Evolutionary conservation across 2,113 vertebrate genomes (phyloP).

Genomic region (Felis chaus): DNA sequence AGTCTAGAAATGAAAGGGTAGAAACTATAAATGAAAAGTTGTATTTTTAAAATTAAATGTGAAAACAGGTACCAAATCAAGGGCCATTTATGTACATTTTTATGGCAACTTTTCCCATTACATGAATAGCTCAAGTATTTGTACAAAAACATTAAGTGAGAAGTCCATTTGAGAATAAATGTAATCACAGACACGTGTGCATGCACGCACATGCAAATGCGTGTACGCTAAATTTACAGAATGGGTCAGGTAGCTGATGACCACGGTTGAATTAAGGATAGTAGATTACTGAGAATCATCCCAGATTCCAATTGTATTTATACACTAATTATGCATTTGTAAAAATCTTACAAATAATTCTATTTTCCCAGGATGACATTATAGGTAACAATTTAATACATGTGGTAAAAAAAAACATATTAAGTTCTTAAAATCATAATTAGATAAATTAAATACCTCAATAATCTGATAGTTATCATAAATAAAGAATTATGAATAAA

Average conservation of each 20-base stretch:
- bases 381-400: constrained; percentile 67
- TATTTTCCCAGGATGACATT: constrained; percentile 71
- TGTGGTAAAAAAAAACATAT: constrained; percentile 56
- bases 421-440: constrained; percentile 65
- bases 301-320: constrained; percentile 52
- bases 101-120: constrained; percentile 85
- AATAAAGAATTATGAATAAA: constrained; percentile 55
- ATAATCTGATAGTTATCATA: neutral
- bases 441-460: constrained; percentile 47
- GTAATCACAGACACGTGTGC: constrained; percentile 13
- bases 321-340: constrained; percentile 64
- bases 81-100: constrained; percentile 79
- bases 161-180: constrained; percentile 78
- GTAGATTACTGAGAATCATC: constrained; percentile 82
- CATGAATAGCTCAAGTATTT: constrained; percentile 84
- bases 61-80: constrained; percentile 78
- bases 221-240: constrained; percentile 74
- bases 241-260: constrained; percentile 73
- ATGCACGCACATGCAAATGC: neutral
- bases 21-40: constrained; percentile 82
- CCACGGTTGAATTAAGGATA: constrained; percentile 81
- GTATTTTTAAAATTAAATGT: constrained; percentile 79
- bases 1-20: constrained; percentile 77
- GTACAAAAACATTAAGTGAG: constrained; percentile 80
- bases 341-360: constrained; percentile 72